phyloP scores from a whole-genome alignment of 2,888 invertebrate species.

The Volucella inflata region DNA sequence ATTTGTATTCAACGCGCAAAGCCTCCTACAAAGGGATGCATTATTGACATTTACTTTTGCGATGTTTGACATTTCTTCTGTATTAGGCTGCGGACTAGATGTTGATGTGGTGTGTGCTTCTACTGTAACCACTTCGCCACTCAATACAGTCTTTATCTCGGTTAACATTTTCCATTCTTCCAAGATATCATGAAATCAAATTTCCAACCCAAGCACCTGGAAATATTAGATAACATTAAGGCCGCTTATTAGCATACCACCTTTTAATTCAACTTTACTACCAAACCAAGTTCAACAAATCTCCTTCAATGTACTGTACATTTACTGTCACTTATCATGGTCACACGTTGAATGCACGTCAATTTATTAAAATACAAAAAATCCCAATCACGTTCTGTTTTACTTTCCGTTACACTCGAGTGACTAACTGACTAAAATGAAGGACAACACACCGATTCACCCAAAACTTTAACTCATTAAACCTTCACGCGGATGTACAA shows the following conservation, averaged over 20 bases:
- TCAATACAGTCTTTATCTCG: too few species aligned
- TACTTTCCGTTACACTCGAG: conserved; percentile 34
- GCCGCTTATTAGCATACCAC: background rate
- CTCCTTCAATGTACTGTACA: background rate
- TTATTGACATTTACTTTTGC: too few species aligned
- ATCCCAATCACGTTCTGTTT: conserved; percentile 15
- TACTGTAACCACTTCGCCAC: too few species aligned
- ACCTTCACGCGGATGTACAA: conserved; percentile 23
- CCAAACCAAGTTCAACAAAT: background rate
- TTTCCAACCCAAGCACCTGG: too few species aligned
- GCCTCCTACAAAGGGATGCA: too few species aligned
- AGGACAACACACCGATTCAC: conserved; percentile 26
- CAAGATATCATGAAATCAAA: too few species aligned
- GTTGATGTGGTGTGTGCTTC: too few species aligned
- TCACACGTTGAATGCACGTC: background rate
- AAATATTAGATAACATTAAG: too few species aligned
- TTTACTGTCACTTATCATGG: conserved; percentile 11
- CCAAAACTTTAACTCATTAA: conserved; percentile 40
- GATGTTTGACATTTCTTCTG: too few species aligned
- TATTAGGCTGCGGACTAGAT: too few species aligned
- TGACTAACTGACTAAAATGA: conserved; percentile 11
- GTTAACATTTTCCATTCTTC: too few species aligned
- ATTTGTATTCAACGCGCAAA: too few species aligned
- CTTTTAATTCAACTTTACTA: background rate
- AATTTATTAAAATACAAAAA: background rate